Conservation (phyloP, 2,888 invertebrate species). For the Amblyjoppa fuscipennis region DNA sequence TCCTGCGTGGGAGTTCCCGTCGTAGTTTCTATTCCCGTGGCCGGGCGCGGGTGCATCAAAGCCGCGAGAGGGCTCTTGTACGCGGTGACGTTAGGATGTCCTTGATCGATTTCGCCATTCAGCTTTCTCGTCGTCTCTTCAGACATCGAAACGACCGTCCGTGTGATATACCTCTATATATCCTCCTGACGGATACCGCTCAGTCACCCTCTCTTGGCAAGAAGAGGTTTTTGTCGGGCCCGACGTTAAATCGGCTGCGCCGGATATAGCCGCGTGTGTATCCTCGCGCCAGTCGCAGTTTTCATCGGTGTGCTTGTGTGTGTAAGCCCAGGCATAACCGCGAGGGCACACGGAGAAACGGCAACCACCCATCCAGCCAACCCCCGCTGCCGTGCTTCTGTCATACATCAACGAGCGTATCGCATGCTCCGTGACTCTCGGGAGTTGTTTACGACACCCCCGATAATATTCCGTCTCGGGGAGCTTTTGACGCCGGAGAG, state of each 20-base stretch:
- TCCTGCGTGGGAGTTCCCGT: neutral
- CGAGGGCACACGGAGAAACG: too few species aligned
- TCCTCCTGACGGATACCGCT: slow-evolving; percentile 4
- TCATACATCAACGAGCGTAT: slow-evolving; percentile 65
- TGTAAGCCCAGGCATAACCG: neutral
- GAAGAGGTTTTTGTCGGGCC: slow-evolving; percentile 54
- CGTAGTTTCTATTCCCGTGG: slow-evolving; percentile 12
- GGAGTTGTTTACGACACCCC: slow-evolving; percentile 67
- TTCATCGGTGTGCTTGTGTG: neutral
- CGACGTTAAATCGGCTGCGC: slow-evolving; percentile 61
- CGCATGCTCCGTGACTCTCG: slow-evolving; percentile 42
- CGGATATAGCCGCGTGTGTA: slow-evolving; percentile 31
- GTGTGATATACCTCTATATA: neutral
- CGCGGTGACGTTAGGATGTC: slow-evolving; percentile 49
- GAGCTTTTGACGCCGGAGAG: slow-evolving; percentile 50
- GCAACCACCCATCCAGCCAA: too few species aligned
- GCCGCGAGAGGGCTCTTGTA: slow-evolving; percentile 29
- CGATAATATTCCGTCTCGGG: slow-evolving; percentile 68
- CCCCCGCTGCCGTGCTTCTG: slow-evolving; percentile 20
- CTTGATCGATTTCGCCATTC: slow-evolving; percentile 63
- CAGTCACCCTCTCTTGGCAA: slow-evolving; percentile 37
- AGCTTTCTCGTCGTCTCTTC: slow-evolving; percentile 42
- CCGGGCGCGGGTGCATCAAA: slow-evolving; percentile 5
- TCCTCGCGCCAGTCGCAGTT: slow-evolving; percentile 30
- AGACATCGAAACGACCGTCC: slow-evolving; percentile 63